Evolutionary conservation across 2,888 invertebrate genomes (phyloP), one percentile per base, ranked within the genome.

Genomic region (Podabrus alpinus): DNA sequence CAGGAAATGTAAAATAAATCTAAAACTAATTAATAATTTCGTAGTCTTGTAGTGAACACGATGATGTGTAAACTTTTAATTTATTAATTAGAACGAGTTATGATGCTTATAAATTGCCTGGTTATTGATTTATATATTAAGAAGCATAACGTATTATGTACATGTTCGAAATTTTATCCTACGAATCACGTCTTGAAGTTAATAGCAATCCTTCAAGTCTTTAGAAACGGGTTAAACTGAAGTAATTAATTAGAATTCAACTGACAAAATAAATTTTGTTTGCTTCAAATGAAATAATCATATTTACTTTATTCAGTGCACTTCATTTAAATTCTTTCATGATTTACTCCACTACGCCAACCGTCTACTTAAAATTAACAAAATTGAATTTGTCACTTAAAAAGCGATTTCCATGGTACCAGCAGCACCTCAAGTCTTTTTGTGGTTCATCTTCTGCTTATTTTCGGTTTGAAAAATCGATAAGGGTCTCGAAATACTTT

Each of bases 161-260:
- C 45, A 45, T 45, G 45, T n/a, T 45, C n/a, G 45, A 13, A 45
- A 45, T 45, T 45, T 45, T 45, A 45, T 45, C 45, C n/a, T 45
- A 45, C n/a, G 45, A 45, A 45, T 45, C 45, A 45, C 45, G 45
- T 45, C 45, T n/a, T 45, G n/a, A 45, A 45, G n/a, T 45, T 45
- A 45, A 45, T 45, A 45, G 45, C 45, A 45, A 45, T 45, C 45
- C 45, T 45, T 45, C 45, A 64, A 64, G 16, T 64, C 13, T 64
- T 17, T n/a, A 64, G 19, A 16, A 64, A 64, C 19, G 62, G 21
- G 16, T 64, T 64, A 19, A 64, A 19, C 13, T n/a, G 25, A 66
- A 71, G 71, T 71, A 66, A 67, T 67, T 59, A 71, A 67, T 71
- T 71, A 66, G 67, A 66, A 71, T 67, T 29, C 67, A 66, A 59